Evolutionary conservation across 2,888 invertebrate species (phyloP).

Genomic region (Salpingus planirostris): DNA sequence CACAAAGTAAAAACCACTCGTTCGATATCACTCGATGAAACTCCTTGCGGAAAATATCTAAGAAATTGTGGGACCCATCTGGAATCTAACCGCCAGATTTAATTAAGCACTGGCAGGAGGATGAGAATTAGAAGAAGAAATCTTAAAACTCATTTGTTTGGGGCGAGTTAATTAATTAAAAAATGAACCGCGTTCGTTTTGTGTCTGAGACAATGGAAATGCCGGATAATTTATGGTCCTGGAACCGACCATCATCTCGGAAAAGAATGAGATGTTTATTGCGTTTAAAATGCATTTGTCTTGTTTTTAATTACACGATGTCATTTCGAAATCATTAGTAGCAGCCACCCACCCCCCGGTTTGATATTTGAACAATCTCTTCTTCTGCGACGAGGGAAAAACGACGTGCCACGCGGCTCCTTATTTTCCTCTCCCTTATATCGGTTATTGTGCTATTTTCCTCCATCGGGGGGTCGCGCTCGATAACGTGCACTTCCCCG

Average conservation of each 20-base stretch:
- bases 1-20: constrained; percentile 23
- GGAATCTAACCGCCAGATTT: constrained; percentile 36
- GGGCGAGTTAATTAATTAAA: constrained; percentile 40
- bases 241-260: no score
- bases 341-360: neutral
- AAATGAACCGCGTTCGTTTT: constrained; percentile 25
- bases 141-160: no score
- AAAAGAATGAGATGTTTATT: constrained; percentile 32
- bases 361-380: no score
- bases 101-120: constrained; percentile 33
- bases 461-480: no score
- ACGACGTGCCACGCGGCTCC: no score
- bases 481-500: no score
- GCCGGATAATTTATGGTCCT: constrained; percentile 16
- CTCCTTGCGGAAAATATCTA: no score
- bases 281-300: constrained; percentile 28
- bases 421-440: no score
- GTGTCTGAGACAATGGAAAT: constrained; percentile 28
- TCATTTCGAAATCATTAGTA: constrained; percentile 25
- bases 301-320: constrained; percentile 34
- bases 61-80: no score
- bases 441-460: no score
- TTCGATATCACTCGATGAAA: constrained; percentile 21
- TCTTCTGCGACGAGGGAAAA: no score
- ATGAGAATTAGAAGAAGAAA: no score